A percentile compares a stretch with the other conserved stretches of the same genome.
phyloP scores from a whole-genome alignment of 2,113 vertebrate species.

The Triplophysa tibetana region DNA sequence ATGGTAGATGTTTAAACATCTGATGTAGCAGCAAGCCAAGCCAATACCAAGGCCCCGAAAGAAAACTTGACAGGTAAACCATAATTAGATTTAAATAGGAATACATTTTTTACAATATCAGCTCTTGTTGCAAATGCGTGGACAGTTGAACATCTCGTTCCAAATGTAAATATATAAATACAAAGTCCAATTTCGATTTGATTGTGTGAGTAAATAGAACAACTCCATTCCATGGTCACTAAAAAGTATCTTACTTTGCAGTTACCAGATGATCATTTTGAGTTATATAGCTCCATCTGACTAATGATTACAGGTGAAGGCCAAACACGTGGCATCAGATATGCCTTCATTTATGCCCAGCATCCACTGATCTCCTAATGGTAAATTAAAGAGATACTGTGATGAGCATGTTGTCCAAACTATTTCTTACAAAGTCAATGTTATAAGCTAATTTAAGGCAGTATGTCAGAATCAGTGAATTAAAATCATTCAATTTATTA shows the following conservation, averaged over 20 bases:
- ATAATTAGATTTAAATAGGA: neutral
- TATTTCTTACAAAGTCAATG: neutral
- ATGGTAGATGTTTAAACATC: neutral
- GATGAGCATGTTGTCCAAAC: neutral
- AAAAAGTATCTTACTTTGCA: neutral
- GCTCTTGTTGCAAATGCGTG: neutral
- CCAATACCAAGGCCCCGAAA: neutral
- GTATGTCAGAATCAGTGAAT: neutral
- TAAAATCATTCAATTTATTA: neutral
- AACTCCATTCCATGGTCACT: neutral
- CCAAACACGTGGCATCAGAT: conserved; percentile 5
- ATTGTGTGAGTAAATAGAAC: neutral
- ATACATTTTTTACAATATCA: neutral
- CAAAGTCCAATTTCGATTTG: neutral
- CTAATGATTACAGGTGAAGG: conserved; percentile 29
- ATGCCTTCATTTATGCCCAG: conserved; percentile 11
- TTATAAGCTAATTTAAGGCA: neutral
- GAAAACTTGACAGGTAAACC: neutral
- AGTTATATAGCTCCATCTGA: conserved; percentile 10
- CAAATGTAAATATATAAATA: no score
- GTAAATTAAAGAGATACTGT: neutral
- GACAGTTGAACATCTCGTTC: neutral
- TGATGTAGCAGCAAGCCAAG: neutral
- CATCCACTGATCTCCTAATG: neutral
- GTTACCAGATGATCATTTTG: neutral